Evolutionary conservation across 2,888 invertebrate genomes (phyloP).

Genomic region (Quadroppia sp.): DNA sequence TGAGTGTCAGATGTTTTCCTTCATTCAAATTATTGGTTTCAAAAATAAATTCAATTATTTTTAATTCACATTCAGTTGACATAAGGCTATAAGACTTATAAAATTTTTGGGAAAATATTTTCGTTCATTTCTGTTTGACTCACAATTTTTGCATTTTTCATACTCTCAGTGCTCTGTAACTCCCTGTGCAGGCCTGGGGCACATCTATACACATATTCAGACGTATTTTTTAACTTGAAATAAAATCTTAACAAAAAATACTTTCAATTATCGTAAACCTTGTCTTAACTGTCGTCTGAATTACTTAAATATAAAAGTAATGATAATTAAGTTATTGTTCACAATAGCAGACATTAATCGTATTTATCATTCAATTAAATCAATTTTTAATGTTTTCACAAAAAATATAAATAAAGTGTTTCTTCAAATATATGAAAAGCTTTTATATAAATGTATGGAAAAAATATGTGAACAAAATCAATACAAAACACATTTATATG

Average conservation of each 20-base stretch:
- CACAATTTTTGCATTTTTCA: neutral
- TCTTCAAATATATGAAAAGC: no score
- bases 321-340: conserved; percentile 20
- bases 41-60: neutral
- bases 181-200: neutral
- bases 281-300: neutral
- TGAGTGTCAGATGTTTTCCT: neutral
- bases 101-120: neutral
- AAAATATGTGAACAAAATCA: neutral
- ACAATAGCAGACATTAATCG: conserved; percentile 3
- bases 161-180: neutral
- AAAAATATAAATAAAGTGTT: conserved; percentile 2
- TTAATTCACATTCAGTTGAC: neutral
- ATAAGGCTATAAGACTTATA: neutral
- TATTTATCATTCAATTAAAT: conserved; percentile 11
- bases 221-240: neutral
- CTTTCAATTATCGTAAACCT: conserved; percentile 27
- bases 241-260: neutral
- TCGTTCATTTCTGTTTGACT: neutral
- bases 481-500: no score
- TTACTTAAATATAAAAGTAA: neutral
- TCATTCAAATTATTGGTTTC: neutral
- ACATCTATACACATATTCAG: neutral
- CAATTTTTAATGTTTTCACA: neutral
- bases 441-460: no score